phyloP scores from a whole-genome alignment of 2,113 vertebrate genomes.

The Ceuthmochares aereus region DNA sequence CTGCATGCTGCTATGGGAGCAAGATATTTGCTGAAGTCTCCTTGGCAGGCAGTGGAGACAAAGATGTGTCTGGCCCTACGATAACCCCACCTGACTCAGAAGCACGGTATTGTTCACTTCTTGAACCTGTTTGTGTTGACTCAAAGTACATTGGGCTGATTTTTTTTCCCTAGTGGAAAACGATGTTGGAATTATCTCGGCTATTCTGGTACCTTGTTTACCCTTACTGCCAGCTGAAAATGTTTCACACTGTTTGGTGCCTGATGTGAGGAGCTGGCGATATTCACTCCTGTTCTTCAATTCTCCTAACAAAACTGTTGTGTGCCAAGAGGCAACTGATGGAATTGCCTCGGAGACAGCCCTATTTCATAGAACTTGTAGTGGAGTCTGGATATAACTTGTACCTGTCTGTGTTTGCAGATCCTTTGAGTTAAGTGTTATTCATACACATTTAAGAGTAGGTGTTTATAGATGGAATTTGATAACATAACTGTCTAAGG shows the following conservation, averaged over 20 bases:
- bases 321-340: background rate
- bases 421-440: background rate
- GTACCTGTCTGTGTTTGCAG: background rate
- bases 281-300: background rate
- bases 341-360: background rate
- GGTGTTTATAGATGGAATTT: background rate
- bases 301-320: background rate
- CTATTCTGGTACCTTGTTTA: background rate
- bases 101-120: background rate
- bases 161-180: background rate
- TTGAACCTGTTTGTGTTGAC: fast-evolving
- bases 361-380: background rate
- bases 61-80: background rate
- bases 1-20: background rate
- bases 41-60: background rate
- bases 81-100: background rate
- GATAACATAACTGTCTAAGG: background rate
- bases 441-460: background rate
- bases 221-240: background rate
- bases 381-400: background rate
- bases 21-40: background rate
- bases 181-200: background rate
- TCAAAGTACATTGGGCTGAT: too few species aligned
- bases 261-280: background rate
- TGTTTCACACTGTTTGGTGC: background rate